These are phyloP conservation scores for Spicauda simplicius DNA, from an alignment of 2,888 invertebrate genomes.

Conservation along the genomic window DNA sequence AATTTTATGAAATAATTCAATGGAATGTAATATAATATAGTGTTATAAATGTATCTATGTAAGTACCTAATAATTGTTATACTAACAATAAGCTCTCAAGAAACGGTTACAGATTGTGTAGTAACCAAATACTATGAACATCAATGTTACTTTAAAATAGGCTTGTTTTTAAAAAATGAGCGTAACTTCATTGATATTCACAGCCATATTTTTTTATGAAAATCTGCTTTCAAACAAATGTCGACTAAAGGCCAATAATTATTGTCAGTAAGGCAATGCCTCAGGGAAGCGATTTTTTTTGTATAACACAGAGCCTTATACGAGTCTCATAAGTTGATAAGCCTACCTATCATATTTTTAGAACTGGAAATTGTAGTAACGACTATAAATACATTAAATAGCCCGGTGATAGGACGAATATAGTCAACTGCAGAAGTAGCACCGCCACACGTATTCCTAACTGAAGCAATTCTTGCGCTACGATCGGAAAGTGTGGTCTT, in stretches of 20 bases:
- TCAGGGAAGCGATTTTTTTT: not conserved
- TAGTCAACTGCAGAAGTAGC: too few species aligned
- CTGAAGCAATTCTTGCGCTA: too few species aligned
- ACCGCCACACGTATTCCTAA: too few species aligned
- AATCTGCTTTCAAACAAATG: not conserved
- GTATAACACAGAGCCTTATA: not conserved
- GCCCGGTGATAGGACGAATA: too few species aligned
- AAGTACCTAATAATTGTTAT: constrained; percentile 33
- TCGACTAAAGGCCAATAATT: not conserved
- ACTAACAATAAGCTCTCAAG: constrained; percentile 15
- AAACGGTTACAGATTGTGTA: constrained; percentile 29
- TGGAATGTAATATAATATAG: constrained; percentile 24
- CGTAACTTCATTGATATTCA: not conserved
- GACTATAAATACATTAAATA: too few species aligned
- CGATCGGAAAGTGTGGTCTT: too few species aligned
- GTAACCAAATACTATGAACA: constrained; percentile 1
- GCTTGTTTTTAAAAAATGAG: constrained; percentile 19
- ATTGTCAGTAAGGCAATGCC: not conserved
- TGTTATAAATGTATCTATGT: constrained; percentile 27
- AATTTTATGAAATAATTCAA: constrained; percentile 29
- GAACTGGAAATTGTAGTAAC: too few species aligned
- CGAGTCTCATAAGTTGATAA: too few species aligned
- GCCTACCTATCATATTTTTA: too few species aligned
- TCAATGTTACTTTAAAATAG: not conserved
- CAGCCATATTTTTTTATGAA: constrained; percentile 20